Conservation (phyloP, 2,797 vertebrate genomes). For the Platyrinchus mystaceus region DNA sequence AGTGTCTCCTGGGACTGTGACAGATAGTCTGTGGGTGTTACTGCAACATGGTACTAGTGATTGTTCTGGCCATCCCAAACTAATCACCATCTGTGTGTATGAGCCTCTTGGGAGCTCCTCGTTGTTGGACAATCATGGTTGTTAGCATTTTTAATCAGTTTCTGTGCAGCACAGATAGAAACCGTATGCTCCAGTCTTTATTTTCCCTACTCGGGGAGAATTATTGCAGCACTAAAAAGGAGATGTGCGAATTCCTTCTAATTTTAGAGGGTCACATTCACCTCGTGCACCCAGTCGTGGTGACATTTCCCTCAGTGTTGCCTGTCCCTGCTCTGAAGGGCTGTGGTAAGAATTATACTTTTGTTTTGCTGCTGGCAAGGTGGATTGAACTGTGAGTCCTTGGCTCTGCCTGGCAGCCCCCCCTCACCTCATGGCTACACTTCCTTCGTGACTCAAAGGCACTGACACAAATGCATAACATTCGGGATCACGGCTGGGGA, state of each 20-base stretch:
- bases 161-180: slow-evolving; percentile 78
- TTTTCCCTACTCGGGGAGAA: slow-evolving; percentile 68
- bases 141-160: slow-evolving; percentile 85
- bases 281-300: background rate
- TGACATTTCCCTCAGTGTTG: background rate
- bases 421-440: background rate
- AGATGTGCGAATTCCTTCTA: background rate
- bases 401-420: background rate
- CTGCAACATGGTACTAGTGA: slow-evolving; percentile 79
- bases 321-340: background rate
- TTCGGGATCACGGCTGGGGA: background rate
- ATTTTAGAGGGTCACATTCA: slow-evolving; percentile 39
- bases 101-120: slow-evolving; percentile 78
- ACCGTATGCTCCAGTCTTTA: slow-evolving; percentile 78
- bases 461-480: slow-evolving; percentile 6
- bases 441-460: background rate
- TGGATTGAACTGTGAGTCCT: background rate
- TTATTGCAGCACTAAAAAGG: slow-evolving; percentile 35
- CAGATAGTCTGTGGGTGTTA: slow-evolving; percentile 83
- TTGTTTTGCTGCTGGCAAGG: slow-evolving; percentile 35
- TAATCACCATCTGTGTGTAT: slow-evolving; percentile 84
- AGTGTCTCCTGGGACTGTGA: slow-evolving; percentile 78
- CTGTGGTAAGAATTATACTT: background rate
- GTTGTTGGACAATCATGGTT: slow-evolving; percentile 82
- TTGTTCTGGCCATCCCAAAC: slow-evolving; percentile 83